Conservation (phyloP, 2,797 vertebrate genomes). For the Epinephelus malabaricus region DNA sequence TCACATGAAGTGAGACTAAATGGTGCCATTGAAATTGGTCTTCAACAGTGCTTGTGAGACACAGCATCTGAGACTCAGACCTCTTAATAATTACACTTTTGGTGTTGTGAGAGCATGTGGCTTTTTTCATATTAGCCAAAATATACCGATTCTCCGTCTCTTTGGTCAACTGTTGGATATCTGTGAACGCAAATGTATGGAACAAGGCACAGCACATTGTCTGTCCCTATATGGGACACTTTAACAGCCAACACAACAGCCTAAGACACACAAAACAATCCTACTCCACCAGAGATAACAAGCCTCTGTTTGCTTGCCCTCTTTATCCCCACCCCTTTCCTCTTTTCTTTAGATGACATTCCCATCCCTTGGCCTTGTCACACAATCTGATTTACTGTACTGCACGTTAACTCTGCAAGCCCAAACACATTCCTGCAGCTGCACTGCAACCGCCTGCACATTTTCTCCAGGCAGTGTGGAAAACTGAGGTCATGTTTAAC, state of each 20-base stretch:
- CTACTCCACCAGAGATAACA: conserved; percentile 15
- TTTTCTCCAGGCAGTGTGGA: conserved; percentile 62
- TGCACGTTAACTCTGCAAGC: conserved; percentile 49
- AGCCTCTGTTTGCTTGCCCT: conserved; percentile 22
- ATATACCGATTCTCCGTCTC: neutral
- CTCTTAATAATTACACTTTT: neutral
- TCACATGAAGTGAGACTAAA: neutral
- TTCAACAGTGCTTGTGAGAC: neutral
- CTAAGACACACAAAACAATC: neutral
- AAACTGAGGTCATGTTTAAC: conserved; percentile 74
- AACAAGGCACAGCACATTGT: neutral
- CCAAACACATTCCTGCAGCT: conserved; percentile 79
- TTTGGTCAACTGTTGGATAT: neutral
- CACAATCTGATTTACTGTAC: conserved; percentile 62
- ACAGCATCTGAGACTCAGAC: neutral
- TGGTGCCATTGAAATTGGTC: neutral
- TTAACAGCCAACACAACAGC: conserved; percentile 1
- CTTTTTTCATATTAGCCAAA: neutral
- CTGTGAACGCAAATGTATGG: neutral
- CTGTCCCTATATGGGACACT: neutral
- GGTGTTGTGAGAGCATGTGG: neutral
- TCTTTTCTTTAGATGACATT: conserved; percentile 34
- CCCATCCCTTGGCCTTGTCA: conserved; percentile 24
- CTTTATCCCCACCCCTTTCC: neutral
- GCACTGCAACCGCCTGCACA: conserved; percentile 34